phyloP scores from a whole-genome alignment of 2,113 vertebrate species.

The Paramisgurnus dabryanus region DNA sequence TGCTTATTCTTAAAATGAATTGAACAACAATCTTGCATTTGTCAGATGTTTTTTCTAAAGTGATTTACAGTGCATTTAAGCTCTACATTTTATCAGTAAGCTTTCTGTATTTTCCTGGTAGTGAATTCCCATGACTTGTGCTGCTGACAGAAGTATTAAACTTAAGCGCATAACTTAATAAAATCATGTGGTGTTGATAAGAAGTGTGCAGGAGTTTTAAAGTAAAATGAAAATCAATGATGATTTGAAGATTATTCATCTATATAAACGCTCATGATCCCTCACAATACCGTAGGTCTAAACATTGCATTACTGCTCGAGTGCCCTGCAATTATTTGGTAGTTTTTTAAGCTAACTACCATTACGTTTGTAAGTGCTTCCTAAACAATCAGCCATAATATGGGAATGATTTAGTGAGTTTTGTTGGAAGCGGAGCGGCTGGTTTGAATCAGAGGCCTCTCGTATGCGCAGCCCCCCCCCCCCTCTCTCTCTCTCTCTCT shows the following conservation, averaged over 20 bases:
- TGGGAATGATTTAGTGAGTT: conserved; percentile 58
- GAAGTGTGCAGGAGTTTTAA: no score
- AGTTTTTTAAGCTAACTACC: conserved; percentile 52
- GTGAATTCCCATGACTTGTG: no score
- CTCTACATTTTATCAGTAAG: no score
- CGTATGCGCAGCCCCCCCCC: conserved; percentile 40
- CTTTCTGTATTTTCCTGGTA: no score
- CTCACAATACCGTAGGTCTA: conserved; percentile 10
- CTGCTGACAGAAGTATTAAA: no score
- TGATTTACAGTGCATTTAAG: no score
- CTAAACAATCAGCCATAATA: conserved; percentile 53
- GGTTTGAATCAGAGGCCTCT: conserved; percentile 71
- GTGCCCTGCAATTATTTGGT: conserved; percentile 52
- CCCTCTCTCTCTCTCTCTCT: conserved; percentile 73
- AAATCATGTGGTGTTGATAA: no score
- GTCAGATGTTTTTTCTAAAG: no score
- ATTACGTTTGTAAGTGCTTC: conserved; percentile 54
- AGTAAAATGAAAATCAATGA: background rate
- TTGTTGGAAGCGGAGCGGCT: conserved; percentile 69
- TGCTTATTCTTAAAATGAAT: no score
- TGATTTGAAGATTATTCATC: background rate
- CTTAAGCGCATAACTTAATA: no score
- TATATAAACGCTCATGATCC: background rate
- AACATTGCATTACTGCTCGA: conserved; percentile 42
- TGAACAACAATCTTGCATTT: no score